These are phyloP conservation scores for Diphyllodes magnificus DNA, from an alignment of 2,113 vertebrate genomes.

Conservation along the genomic window DNA sequence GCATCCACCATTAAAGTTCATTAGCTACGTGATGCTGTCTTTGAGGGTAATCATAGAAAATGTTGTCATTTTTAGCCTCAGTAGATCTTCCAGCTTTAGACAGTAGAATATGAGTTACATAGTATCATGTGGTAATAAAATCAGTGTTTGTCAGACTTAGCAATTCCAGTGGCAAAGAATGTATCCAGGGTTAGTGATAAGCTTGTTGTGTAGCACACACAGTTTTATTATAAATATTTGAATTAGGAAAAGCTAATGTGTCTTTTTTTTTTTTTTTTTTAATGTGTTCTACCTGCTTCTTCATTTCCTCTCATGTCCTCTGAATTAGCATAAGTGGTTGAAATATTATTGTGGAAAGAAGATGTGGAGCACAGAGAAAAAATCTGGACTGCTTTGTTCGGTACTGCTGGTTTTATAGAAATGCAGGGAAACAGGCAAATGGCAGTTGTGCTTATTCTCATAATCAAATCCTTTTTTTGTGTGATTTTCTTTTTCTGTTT, in stretches of 20 bases:
- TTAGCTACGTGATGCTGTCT: neutral
- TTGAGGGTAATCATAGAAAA: neutral
- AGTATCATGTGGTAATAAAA: neutral
- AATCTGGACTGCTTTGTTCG: neutral
- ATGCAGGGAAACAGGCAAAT: neutral
- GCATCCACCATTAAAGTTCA: neutral
- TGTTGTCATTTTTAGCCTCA: neutral
- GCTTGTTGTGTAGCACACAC: fast-evolving
- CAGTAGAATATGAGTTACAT: neutral
- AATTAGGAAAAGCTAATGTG: neutral
- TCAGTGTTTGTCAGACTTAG: neutral
- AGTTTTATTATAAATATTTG: neutral
- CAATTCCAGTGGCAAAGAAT: neutral
- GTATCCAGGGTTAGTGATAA: neutral
- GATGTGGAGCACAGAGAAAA: neutral
- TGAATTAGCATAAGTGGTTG: neutral
- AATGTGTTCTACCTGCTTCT: neutral
- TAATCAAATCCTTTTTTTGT: neutral
- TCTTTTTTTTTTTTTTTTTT: fast-evolving
- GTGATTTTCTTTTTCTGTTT: neutral
- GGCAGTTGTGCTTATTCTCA: neutral
- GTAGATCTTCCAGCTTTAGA: neutral
- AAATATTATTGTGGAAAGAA: neutral
- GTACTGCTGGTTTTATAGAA: neutral
- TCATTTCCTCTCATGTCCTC: neutral